Percentiles rank a stretch among this genome's conserved stretches.
These are phyloP conservation scores for Gadus chalcogrammus DNA, from an alignment of 2,113 vertebrate genomes.

Conservation along the genomic window DNA sequence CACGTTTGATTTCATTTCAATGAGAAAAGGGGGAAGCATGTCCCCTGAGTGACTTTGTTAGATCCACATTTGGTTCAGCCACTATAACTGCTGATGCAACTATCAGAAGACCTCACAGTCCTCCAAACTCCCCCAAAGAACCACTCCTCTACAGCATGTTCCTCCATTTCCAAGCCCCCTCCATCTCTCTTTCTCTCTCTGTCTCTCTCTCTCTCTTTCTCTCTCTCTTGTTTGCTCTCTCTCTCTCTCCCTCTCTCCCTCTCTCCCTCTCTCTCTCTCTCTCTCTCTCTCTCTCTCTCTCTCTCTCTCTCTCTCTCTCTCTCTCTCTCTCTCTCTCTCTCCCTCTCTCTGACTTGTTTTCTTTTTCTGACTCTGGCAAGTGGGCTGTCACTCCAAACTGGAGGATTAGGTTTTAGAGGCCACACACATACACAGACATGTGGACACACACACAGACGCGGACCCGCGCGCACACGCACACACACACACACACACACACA, in stretches of 20 bases:
- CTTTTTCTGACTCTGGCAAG: slow-evolving; percentile 26
- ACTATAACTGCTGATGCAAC: neutral
- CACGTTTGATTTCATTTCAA: neutral
- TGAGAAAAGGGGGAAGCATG: neutral
- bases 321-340: slow-evolving; percentile 15
- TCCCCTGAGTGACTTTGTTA: neutral
- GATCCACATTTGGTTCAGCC: neutral
- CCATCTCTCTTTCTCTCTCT: slow-evolving; percentile 14
- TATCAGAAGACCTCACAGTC: neutral
- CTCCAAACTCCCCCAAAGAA: neutral
- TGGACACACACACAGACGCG: neutral
- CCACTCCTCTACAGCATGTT: neutral
- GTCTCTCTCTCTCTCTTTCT: slow-evolving; percentile 19
- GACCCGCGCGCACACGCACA: neutral
- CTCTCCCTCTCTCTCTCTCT: slow-evolving; percentile 2
- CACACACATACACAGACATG: neutral
- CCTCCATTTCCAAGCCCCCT: neutral
- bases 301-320: slow-evolving; percentile 1
- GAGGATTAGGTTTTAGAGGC: slow-evolving; percentile 42
- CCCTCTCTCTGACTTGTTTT: slow-evolving; percentile 15
- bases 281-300: slow-evolving; percentile 12
- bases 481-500: neutral
- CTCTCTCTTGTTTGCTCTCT: slow-evolving; percentile 3
- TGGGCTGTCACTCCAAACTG: slow-evolving; percentile 48
- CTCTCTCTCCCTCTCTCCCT: neutral